Evolutionary conservation across 2,888 invertebrate species (phyloP), one percentile per base, ranked within the genome.

Genomic region (Mythimna pallens): DNA sequence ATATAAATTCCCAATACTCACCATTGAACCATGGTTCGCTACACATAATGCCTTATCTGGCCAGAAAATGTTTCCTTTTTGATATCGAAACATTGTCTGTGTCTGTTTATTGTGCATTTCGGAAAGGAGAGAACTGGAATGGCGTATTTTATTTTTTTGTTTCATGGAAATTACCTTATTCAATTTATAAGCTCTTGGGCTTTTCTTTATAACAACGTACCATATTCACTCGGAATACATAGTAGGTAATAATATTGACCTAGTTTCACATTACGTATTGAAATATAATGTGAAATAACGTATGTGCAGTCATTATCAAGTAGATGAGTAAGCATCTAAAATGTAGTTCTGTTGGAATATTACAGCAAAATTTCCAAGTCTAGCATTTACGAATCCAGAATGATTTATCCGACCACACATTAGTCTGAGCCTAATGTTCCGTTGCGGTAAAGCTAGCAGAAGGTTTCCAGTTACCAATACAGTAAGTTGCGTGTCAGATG

Each of bases 401-500:
- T 80, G 64, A 82, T 66, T 82, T 66, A 81, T 83, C 25, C 20
- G 10, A 61, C 40, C 59, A 59, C 30, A 71, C 64, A 75, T 83
- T 78, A 73, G 57, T 61, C 58, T 14, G 63, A 30, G 57, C n/a
- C 9, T 73, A 85, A 86, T 82, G 70, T 80, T 25, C 73, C 78
- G 64, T 78, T 62, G 62, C 9, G 61, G 69, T 71, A 74, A 86
- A 76, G 68, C 71, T 76, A 75, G 66, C 78, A 77, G 72, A 86
- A 84, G 73, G 40, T 58, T 77, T 17, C 73, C 40, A 34, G 76
- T 77, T 74, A 47, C 80, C 78, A 78, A 86, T 84, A 78, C 77
- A 83, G 63, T 77, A 82, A 80, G 84, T 86, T 79, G 77, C 81
- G 85, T 91, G 93, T 92, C 93, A 93, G 85, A 80, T 88, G 92